A percentile compares a stretch with the other conserved stretches of the same genome.
Conservation (phyloP, 2,113 vertebrate species). For the Solea solea region DNA sequence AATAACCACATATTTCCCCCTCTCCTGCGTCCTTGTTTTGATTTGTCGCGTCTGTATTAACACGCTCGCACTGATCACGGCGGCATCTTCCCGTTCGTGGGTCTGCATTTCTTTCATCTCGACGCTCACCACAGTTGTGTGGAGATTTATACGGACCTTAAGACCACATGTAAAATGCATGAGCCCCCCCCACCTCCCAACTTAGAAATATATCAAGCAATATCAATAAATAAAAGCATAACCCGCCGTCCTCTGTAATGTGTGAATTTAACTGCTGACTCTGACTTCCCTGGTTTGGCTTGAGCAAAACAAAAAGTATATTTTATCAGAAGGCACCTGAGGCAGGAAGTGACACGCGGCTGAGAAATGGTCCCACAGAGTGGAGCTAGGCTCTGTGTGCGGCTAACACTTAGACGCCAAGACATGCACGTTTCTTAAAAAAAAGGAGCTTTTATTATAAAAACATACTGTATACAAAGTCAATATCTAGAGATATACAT, state of each 20-base stretch:
- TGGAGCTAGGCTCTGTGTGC: background rate
- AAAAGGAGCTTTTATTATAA: no score
- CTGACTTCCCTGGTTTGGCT: slow-evolving; percentile 40
- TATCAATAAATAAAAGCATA: slow-evolving; percentile 72
- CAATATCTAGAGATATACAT: no score
- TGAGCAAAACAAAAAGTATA: slow-evolving; percentile 27
- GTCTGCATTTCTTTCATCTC: slow-evolving; percentile 43
- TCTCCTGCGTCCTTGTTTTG: background rate
- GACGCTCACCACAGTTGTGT: slow-evolving; percentile 37
- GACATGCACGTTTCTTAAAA: no score
- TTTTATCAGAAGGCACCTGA: slow-evolving; percentile 27
- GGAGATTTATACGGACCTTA: slow-evolving; percentile 66
- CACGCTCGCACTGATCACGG: slow-evolving; percentile 19
- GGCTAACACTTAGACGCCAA: background rate
- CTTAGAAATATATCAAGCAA: slow-evolving; percentile 70
- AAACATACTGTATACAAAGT: no score
- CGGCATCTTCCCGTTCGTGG: slow-evolving; percentile 4
- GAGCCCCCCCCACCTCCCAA: slow-evolving; percentile 2
- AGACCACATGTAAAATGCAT: slow-evolving; percentile 68
- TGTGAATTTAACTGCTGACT: slow-evolving; percentile 66
- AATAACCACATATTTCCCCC: background rate
- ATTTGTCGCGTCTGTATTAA: slow-evolving; percentile 35
- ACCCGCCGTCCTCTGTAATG: slow-evolving; percentile 51
- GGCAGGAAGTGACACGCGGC: slow-evolving; percentile 18
- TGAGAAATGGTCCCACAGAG: slow-evolving; percentile 25